Base-by-base conservation (phyloP, 2,113 vertebrate genomes). In the Calidris pugnax region DNA sequence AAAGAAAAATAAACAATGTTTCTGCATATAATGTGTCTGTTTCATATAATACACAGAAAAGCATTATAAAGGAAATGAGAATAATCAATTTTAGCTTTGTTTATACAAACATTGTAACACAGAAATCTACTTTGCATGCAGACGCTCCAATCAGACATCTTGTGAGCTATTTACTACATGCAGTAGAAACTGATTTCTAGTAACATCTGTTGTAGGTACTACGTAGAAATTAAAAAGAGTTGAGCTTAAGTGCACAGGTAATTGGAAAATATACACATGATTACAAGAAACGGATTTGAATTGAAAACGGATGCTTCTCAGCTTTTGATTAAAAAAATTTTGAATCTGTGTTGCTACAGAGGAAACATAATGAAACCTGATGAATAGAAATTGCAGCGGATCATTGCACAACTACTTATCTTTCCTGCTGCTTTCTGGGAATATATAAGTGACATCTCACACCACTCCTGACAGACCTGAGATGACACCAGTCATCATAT, bases 231-330 rank as follows among this genome's bases (percentile, higher is more conserved):
- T 85, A 87, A 68, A 94, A 51, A 94, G 59, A 68, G 26, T 51
- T 84, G 69, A 95, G 90, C 87, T 92, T 91, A 92, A 89, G 24
- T 87, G 50, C 7, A 24, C 39, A 83, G 66, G 67, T 91, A 95
- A 89, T 53, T 80, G 62, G 45, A 79, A 95, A 87, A 71, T 59
- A 87, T 33, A 72, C 27, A 91, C 55, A 37, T n/a, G 6, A 7
- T 90, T 95, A 94, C 41, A 76, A 30, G 24, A 79, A 83, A 87
- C 69, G 41, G 35, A 41, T 91, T 87, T 83, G 35, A 93, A 93
- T 62, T 83, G 67, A 78, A 79, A 85, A 89, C 28, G 50, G 68
- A 80, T 86, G 37, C 47, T 94, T 92, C 56, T 87, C 15, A 23
- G 85, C 66, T 89, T 95, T 92, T 82, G 23, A 83, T 75, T 89